Conservation (phyloP, 2,797 vertebrate species). For the Aphelocoma californica region DNA sequence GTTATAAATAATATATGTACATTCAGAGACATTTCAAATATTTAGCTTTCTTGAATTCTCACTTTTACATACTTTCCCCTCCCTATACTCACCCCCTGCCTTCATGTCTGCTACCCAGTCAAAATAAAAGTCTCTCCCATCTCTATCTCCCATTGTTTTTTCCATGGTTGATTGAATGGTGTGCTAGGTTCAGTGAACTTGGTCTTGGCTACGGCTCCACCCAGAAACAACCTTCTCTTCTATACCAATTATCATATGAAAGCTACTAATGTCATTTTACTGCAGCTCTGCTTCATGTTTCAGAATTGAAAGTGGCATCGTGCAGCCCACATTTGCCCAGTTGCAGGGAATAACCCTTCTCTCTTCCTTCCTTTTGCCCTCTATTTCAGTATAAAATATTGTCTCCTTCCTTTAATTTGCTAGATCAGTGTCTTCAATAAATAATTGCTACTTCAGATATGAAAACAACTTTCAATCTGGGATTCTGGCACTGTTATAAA, state of each 20-base stretch:
- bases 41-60: slow-evolving; percentile 38
- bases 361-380: neutral
- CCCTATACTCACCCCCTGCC: slow-evolving; percentile 8
- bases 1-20: slow-evolving; percentile 26
- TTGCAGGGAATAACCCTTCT: neutral
- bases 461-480: neutral
- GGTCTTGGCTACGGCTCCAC: slow-evolving; percentile 74
- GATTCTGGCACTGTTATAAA: neutral
- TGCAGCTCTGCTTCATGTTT: slow-evolving; percentile 44
- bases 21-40: slow-evolving; percentile 28
- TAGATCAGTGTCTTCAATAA: neutral
- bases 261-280: slow-evolving; percentile 62
- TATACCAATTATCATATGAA: slow-evolving; percentile 79
- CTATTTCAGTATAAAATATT: neutral
- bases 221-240: slow-evolving; percentile 71
- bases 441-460: neutral
- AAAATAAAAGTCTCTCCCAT: slow-evolving; percentile 71
- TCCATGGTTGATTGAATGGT: slow-evolving; percentile 70
- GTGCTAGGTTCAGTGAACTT: slow-evolving; percentile 80
- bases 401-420: neutral
- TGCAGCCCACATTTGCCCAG: neutral
- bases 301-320: slow-evolving; percentile 67
- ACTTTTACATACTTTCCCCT: slow-evolving; percentile 47
- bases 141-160: slow-evolving; percentile 61
- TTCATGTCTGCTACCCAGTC: slow-evolving; percentile 45